phyloP scores from a whole-genome alignment of 1,140 invertebrate genomes.

The Drosophila yakuba region DNA sequence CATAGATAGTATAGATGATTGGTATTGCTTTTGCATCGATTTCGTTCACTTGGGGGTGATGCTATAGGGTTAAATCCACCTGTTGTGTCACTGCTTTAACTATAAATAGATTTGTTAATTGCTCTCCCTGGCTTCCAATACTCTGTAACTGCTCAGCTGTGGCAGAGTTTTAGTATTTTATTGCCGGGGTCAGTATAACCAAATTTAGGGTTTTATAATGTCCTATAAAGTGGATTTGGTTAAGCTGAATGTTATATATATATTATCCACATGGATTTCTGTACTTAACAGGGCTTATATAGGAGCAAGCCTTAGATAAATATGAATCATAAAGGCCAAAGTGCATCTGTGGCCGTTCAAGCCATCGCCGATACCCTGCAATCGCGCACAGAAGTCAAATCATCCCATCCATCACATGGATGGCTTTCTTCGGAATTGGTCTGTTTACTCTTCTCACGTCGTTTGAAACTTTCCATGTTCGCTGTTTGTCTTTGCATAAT shows the following conservation, averaged over 20 bases:
- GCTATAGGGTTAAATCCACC: background rate
- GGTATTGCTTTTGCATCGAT: background rate
- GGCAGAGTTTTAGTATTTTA: background rate
- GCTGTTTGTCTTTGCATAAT: slow-evolving; percentile 27
- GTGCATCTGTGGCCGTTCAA: background rate
- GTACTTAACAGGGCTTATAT: background rate
- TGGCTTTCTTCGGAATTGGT: slow-evolving; percentile 5
- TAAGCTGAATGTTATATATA: background rate
- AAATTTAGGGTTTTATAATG: background rate
- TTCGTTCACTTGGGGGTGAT: background rate
- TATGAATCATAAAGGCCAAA: background rate
- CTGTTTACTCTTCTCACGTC: slow-evolving; percentile 30
- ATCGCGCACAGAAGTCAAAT: slow-evolving; percentile 7
- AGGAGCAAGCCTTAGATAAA: background rate
- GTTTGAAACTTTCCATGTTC: slow-evolving; percentile 44
- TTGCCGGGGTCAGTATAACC: background rate
- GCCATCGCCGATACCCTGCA: background rate
- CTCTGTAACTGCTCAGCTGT: background rate
- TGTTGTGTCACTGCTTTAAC: too few relatives aligned
- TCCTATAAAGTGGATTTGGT: background rate
- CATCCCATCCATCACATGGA: slow-evolving; percentile 14
- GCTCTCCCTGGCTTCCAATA: background rate
- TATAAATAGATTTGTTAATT: background rate
- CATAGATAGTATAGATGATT: background rate
- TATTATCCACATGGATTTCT: background rate